These are phyloP conservation scores for Bufo bufo DNA, from an alignment of 2,113 vertebrate species.

Conservation along the genomic window DNA sequence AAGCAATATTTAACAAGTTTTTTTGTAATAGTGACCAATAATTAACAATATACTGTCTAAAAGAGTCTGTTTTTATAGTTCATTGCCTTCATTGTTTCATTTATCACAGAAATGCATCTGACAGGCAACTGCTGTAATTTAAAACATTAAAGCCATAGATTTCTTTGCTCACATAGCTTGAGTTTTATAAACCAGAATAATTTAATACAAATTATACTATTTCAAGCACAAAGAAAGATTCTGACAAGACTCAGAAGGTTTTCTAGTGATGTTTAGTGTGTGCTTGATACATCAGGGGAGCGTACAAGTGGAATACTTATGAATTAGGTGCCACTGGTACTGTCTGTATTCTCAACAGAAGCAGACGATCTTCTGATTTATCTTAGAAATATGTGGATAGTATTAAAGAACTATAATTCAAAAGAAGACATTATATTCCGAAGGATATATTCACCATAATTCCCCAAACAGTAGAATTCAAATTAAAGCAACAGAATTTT, in stretches of 20 bases:
- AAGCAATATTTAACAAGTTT: not conserved
- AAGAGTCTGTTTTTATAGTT: conserved; percentile 14
- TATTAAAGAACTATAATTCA: conserved; percentile 72
- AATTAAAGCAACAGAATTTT: conserved; percentile 43
- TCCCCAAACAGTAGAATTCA: conserved; percentile 65
- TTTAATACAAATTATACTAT: conserved; percentile 70
- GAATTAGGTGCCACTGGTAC: conserved; percentile 72
- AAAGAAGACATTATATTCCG: conserved; percentile 71
- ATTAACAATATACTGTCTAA: not conserved
- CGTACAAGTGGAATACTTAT: conserved; percentile 76
- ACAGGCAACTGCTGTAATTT: conserved; percentile 46
- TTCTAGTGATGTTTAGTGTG: conserved; percentile 68
- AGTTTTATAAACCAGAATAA: conserved; percentile 65
- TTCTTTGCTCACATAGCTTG: conserved; percentile 45
- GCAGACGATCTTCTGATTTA: conserved; percentile 75
- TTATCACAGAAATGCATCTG: conserved; percentile 42
- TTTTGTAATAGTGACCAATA: conserved; percentile 7
- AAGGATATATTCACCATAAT: conserved; percentile 73
- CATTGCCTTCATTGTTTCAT: conserved; percentile 6
- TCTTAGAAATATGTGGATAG: conserved; percentile 70
- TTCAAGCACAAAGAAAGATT: conserved; percentile 69
- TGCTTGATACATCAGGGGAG: conserved; percentile 69
- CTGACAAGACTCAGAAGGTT: conserved; percentile 66
- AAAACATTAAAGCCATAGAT: conserved; percentile 44
- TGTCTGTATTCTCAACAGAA: conserved; percentile 72